Evolutionary conservation across 2,888 invertebrate genomes (phyloP), one percentile per base, ranked within the genome.

Genomic region (Drosophila buzzatii): DNA sequence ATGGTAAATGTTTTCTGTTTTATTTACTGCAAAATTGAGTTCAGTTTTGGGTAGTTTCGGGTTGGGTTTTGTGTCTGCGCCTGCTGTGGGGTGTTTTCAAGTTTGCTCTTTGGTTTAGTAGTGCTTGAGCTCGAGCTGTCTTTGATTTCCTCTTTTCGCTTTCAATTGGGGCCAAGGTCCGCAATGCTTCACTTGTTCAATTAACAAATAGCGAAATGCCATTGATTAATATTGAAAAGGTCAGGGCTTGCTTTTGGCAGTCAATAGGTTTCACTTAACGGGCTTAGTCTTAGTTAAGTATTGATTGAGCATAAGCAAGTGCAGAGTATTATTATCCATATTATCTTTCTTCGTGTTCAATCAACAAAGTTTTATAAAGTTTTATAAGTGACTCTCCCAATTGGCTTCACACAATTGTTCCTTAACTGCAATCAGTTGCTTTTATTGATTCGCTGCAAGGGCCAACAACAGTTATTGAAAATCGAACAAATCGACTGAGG

Each of bases 81-180:
- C 14, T 56, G 27, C n/a, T 27, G 53, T 47, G 56, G 47, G 73
- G 65, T 57, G 81, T 53, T 63, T 51, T 51, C 62, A 58, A 58
- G 68, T 62, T 58, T 57, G 59, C 68, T 45, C 70, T 69, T 16
- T 27, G 27, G n/a, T n/a, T 16, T 47, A 5, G 53, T 31, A 4
- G 49, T n/a, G 44, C 20, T 37, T 44, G 31, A 18, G 31, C 8
- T 49, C 31, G 20, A 33, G 31, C n/a, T 45, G 37, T 42, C 4
- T 20, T 47, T 47, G 52, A 53, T 53, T 55, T 53, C 45, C 16
- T 37, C 27, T 39, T 82, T 67, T 64, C 59, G 66, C 61, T 69
- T 71, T 71, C 57, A 64, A 79, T 82, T 76, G 77, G 60, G 80
- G 88, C 83, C 83, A 88, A 77, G 88, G 71, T 49, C 39, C 35